These are phyloP conservation scores for Rhinatrema bivittatum DNA, from an alignment of 2,797 vertebrate species.

Conservation along the genomic window DNA sequence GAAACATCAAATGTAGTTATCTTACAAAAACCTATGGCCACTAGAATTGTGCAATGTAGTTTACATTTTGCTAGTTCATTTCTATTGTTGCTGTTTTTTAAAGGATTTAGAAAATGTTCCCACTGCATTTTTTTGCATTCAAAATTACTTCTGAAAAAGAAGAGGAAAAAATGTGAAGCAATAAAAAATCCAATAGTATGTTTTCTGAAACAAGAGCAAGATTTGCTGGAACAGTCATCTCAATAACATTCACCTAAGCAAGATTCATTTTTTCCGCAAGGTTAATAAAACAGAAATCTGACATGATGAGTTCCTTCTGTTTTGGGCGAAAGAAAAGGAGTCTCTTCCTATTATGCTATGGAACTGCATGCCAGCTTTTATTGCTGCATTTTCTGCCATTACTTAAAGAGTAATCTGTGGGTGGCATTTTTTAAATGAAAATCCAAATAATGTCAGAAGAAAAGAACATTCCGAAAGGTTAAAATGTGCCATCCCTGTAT, in stretches of 20 bases:
- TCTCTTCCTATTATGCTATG: constrained; percentile 4
- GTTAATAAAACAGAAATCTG: background rate
- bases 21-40: no score
- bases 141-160: no score
- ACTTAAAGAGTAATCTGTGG: background rate
- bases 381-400: constrained; percentile 10
- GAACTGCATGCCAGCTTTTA: constrained; percentile 8
- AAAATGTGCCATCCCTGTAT: background rate
- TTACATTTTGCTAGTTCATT: no score
- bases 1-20: no score
- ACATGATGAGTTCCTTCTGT: background rate
- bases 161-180: background rate
- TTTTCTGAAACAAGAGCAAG: fast-evolving
- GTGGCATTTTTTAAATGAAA: constrained; percentile 9
- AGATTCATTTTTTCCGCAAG: background rate
- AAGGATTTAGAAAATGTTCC: no score
- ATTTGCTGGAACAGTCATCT: background rate
- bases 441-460: background rate
- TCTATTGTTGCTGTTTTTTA: no score
- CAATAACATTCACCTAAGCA: background rate
- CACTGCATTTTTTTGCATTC: no score
- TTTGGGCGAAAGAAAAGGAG: background rate
- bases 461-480: background rate
- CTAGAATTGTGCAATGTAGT: no score
- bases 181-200: background rate